Conservation (phyloP, 2,888 invertebrate genomes). For the Thymelicus lineola region DNA sequence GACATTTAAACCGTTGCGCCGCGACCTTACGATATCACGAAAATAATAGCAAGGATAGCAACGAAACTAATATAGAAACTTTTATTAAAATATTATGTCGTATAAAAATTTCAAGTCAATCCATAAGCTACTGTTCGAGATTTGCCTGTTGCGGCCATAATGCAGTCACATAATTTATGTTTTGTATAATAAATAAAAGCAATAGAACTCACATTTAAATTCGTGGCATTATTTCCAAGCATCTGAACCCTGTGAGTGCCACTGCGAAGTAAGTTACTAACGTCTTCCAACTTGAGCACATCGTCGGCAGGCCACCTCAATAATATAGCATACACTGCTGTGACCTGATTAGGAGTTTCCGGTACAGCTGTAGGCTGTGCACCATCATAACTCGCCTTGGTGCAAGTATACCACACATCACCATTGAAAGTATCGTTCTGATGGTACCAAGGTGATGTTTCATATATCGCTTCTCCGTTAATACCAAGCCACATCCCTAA, state of each 20-base stretch:
- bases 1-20: no score
- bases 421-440: slow-evolving; percentile 92
- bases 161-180: neutral
- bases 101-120: no score
- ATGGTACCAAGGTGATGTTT: slow-evolving; percentile 89
- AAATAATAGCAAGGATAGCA: no score
- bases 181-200: slow-evolving; percentile 22
- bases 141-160: no score
- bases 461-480: slow-evolving; percentile 96
- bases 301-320: slow-evolving; percentile 88
- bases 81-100: no score
- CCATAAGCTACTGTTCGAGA: no score
- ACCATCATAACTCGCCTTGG: slow-evolving; percentile 55
- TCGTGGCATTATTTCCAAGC: slow-evolving; percentile 57
- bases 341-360: slow-evolving; percentile 49
- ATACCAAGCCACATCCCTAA: slow-evolving; percentile 92
- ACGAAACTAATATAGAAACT: no score
- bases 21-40: no score
- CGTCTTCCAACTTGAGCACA: slow-evolving; percentile 64
- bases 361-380: slow-evolving; percentile 54
- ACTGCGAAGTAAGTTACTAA: slow-evolving; percentile 55
- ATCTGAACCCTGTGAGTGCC: slow-evolving; percentile 57
- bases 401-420: slow-evolving; percentile 90
- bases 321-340: slow-evolving; percentile 87
- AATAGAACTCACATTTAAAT: slow-evolving; percentile 57